Conservation (phyloP, 1,140 invertebrate species). For the Drosophila truncata region DNA sequence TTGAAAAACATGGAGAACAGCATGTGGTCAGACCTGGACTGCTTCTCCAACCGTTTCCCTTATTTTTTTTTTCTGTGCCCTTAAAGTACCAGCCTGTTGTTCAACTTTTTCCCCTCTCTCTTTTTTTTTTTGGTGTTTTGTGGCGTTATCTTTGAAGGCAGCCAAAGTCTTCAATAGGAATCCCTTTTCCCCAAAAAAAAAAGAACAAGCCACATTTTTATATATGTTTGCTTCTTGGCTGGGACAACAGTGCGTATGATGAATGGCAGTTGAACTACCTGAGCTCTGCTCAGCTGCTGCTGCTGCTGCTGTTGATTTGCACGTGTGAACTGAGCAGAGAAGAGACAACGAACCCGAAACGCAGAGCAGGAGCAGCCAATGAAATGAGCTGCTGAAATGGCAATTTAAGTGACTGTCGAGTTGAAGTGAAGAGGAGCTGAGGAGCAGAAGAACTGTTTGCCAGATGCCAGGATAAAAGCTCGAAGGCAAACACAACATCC, state of each 20-base stretch:
- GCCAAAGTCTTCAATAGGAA: constrained; percentile 30
- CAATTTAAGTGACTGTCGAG: constrained; percentile 80
- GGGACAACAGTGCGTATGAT: constrained; percentile 76
- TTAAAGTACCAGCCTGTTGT: constrained; percentile 59
- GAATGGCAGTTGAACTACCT: constrained; percentile 78
- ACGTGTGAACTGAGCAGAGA: constrained; percentile 60
- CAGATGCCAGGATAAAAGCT: constrained; percentile 77
- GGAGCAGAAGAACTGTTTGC: constrained; percentile 39
- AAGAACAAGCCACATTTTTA: constrained; percentile 8
- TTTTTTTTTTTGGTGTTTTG: constrained; percentile 21
- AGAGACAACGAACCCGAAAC: constrained; percentile 32
- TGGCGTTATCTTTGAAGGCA: constrained; percentile 51
- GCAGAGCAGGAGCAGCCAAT: constrained; percentile 14
- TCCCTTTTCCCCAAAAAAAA: background rate
- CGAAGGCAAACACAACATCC: constrained; percentile 42
- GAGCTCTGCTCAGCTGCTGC: constrained; percentile 14
- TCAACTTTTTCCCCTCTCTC: constrained; percentile 29
- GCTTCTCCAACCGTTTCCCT: background rate
- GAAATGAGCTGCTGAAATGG: constrained; percentile 81
- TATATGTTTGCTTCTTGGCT: constrained; percentile 12
- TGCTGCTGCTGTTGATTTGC: constrained; percentile 58
- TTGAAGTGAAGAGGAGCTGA: constrained; percentile 30
- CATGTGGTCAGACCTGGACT: constrained; percentile 62
- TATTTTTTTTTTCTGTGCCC: constrained; percentile 2
- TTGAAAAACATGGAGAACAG: constrained; percentile 53